These are phyloP conservation scores for Apis laboriosa DNA, from an alignment of 1,140 invertebrate genomes.

Conservation along the genomic window DNA sequence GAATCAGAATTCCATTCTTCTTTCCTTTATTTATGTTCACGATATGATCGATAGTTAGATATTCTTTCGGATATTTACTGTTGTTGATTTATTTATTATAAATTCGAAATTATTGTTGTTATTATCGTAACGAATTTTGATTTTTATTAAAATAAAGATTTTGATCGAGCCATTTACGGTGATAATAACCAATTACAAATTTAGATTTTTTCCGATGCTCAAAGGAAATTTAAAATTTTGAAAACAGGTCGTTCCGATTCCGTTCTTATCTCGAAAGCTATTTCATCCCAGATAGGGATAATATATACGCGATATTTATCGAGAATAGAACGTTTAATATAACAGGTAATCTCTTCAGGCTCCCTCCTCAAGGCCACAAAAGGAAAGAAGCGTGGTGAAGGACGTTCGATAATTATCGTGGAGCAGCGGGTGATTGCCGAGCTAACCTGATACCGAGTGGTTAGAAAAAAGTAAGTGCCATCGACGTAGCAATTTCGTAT, in stretches of 20 bases:
- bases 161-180: no score
- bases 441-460: background rate
- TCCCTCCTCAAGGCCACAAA: constrained; percentile 39
- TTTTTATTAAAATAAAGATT: no score
- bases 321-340: background rate
- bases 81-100: no score
- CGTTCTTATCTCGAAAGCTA: background rate
- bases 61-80: background rate
- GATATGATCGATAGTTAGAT: no score
- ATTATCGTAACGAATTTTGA: no score
- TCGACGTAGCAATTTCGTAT: constrained; percentile 49
- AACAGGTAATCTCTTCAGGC: background rate
- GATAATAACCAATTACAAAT: no score
- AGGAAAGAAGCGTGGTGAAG: constrained; percentile 39
- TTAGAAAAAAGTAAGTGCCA: constrained; percentile 17
- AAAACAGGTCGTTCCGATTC: constrained; percentile 33
- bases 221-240: background rate
- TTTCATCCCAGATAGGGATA: background rate
- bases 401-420: constrained; percentile 45
- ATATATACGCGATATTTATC: background rate
- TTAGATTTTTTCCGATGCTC: no score
- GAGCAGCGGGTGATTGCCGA: constrained; percentile 30
- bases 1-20: constrained; percentile 9
- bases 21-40: background rate
- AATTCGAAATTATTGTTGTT: no score